Conservation (phyloP, 2,113 vertebrate genomes). For the Columbina picui region DNA sequence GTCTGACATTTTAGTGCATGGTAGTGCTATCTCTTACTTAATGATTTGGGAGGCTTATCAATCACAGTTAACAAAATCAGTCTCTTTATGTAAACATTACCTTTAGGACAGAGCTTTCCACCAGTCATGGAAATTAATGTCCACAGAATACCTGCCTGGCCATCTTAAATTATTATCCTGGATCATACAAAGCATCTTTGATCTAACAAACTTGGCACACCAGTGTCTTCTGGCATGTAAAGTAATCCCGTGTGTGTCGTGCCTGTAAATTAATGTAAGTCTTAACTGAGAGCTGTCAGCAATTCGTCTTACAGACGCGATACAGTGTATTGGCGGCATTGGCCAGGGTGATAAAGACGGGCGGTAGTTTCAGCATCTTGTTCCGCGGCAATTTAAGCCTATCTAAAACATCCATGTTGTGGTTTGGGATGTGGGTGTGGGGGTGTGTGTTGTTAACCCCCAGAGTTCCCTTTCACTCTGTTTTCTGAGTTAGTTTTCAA, state of each 20-base stretch:
- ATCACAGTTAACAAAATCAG: constrained; percentile 37
- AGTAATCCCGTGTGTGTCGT: not conserved
- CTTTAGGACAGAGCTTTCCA: constrained; percentile 15
- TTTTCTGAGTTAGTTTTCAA: not conserved
- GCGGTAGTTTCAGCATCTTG: not conserved
- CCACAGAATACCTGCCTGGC: not conserved
- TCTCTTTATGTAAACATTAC: constrained; percentile 21
- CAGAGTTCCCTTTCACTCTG: not conserved
- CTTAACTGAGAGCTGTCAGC: constrained; percentile 18
- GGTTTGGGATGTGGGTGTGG: not conserved
- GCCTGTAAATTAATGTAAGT: not conserved
- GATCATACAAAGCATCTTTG: constrained; percentile 20
- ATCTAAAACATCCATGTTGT: not conserved
- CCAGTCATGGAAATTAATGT: constrained; percentile 10
- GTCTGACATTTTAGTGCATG: constrained; percentile 39
- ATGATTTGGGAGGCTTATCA: constrained; percentile 4
- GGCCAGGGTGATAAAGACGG: not conserved
- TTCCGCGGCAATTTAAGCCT: not conserved
- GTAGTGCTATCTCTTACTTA: constrained; percentile 38
- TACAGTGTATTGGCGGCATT: not conserved
- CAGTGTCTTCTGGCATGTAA: not conserved
- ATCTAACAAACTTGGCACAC: constrained; percentile 20
- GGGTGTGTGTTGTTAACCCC: not conserved
- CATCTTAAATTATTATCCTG: constrained; percentile 16
- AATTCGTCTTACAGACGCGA: not conserved